Base-by-base conservation (phyloP, 2,113 vertebrate species). In the Elephas maximus region DNA sequence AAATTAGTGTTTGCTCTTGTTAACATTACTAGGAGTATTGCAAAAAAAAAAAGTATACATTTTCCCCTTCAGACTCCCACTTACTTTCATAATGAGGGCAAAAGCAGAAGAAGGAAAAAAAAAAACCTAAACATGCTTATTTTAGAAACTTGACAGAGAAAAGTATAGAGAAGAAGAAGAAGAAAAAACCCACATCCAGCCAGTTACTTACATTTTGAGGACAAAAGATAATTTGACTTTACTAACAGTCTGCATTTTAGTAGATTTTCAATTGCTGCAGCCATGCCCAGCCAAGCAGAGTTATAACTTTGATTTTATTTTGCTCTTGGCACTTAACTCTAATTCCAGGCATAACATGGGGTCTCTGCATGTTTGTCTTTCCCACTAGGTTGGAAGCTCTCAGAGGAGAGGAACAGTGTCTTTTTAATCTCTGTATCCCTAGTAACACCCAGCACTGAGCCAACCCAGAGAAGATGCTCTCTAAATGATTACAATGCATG, bases 71-170 rank as follows among this genome's bases (percentile, higher is more conserved):
- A 93, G 89, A 87, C 0, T 83, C 78, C 91, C 76, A 91, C 94
- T 97, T 96, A 80, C 91, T 91, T 95, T 96, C 95, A 89, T 89
- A 94, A 93, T 88, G 45, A 90, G 60, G 30, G 65, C 3, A 33
- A 41, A 71, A 57, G 53, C 37, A 37, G 37, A 37, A 37, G 37
- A 37, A 57, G 15, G 15, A 57, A 20, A 26, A 44, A 37, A 37
- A 78, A 71, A 57, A 53, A 20, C 1, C 28, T 37, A 94, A 96
- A 92, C 44, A 95, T 90, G 76, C 91, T 95, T 97, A 95, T 96
- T 98, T 97, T 97, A 96, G 86, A 96, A 97, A 96, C 95, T 96
- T 96, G 89, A 91, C 87, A 89, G 94, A 94, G 91, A 14, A 94
- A 95, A 98, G 53, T 93, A 92, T 79, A 37, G 94, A 96, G 91